A percentile compares a stretch with the other conserved stretches of the same genome.
Conservation (phyloP, 1,140 invertebrate genomes). For the Orchesella cincta region DNA sequence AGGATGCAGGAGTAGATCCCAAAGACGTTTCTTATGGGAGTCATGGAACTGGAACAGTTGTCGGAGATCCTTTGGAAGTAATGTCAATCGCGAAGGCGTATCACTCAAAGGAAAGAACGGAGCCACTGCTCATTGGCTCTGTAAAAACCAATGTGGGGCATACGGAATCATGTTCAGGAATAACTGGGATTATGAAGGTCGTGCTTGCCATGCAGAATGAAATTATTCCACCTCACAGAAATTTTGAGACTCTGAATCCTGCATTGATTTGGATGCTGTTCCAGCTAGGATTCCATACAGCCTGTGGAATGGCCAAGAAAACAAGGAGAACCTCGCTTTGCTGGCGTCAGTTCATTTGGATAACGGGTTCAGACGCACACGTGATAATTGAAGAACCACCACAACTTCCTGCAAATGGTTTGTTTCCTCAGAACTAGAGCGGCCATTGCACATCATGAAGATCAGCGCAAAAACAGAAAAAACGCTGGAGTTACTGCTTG, state of each 20-base stretch:
- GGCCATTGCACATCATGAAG: slow-evolving; percentile 22
- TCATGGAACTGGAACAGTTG: too few species aligned
- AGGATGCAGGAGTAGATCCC: too few species aligned
- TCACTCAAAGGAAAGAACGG: too few species aligned
- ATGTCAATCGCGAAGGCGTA: too few species aligned
- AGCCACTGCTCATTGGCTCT: too few species aligned
- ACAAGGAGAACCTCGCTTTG: not conserved
- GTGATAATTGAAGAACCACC: slow-evolving; percentile 38
- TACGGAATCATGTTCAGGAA: not conserved
- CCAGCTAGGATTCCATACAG: not conserved
- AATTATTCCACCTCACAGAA: not conserved
- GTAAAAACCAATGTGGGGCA: not conserved
- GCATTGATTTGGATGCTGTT: not conserved
- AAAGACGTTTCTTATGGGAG: too few species aligned
- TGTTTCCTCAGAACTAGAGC: not conserved
- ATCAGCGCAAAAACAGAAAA: too few species aligned
- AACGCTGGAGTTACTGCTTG: too few species aligned
- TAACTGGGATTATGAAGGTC: not conserved
- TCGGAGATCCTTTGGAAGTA: too few species aligned
- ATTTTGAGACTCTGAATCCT: not conserved
- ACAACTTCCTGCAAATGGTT: too few species aligned
- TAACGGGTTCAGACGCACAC: slow-evolving; percentile 42
- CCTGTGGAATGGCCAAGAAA: not conserved
- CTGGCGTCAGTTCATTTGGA: slow-evolving; percentile 41
- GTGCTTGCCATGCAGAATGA: not conserved